Evolutionary conservation across 1,140 invertebrate species (phyloP).

Genomic region (Penaeus japonicus): DNA sequence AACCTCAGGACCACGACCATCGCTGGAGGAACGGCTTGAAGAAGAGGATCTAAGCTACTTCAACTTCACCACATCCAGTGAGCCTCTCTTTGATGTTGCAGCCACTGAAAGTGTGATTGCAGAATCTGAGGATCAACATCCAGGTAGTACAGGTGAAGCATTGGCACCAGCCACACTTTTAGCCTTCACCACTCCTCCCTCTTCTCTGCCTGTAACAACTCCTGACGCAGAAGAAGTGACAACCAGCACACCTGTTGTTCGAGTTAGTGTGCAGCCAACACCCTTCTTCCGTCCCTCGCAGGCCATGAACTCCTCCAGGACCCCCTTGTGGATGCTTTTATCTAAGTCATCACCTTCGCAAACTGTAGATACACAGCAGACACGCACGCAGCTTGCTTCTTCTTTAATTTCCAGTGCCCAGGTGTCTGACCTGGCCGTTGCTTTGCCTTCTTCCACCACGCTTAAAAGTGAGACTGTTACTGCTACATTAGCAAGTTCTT

Average conservation of each 20-base stretch:
- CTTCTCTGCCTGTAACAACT: background rate
- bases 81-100: background rate
- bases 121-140: background rate
- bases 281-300: constrained; percentile 34
- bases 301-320: constrained; percentile 28
- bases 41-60: background rate
- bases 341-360: constrained; percentile 42
- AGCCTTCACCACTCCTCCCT: background rate
- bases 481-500: no score
- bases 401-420: background rate
- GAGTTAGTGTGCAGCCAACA: constrained; percentile 30
- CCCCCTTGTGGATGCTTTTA: constrained; percentile 49
- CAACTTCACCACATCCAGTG: background rate
- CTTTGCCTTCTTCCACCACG: background rate
- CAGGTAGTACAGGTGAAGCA: constrained; percentile 17
- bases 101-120: background rate
- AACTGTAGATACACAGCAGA: constrained; percentile 34
- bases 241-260: constrained; percentile 14
- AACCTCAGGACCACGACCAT: constrained; percentile 21
- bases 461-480: background rate
- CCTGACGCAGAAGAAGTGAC: constrained; percentile 27
- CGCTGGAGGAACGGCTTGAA: background rate
- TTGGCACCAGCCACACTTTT: background rate
- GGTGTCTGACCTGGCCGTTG: constrained; percentile 1
- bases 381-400: constrained; percentile 17